Percentiles rank a stretch among this genome's conserved stretches.
phyloP scores from a whole-genome alignment of 2,113 vertebrate species.

The Tautogolabrus adspersus region DNA sequence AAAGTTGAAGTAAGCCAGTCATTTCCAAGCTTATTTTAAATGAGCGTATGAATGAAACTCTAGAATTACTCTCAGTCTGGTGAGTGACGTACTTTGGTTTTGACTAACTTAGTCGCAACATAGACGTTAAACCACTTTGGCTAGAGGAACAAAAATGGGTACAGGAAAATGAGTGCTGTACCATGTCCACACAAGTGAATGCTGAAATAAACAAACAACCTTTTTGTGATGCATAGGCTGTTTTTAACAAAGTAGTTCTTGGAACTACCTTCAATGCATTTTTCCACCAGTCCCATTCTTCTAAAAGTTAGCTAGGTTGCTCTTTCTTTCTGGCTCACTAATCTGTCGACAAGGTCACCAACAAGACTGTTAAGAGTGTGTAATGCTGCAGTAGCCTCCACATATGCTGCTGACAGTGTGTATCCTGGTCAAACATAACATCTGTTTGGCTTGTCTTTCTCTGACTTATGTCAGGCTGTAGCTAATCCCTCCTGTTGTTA shows the following conservation, averaged over 20 bases:
- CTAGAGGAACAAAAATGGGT: background rate
- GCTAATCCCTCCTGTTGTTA: slow-evolving; percentile 46
- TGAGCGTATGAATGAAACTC: background rate
- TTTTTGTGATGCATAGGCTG: background rate
- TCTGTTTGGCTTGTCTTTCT: slow-evolving; percentile 61
- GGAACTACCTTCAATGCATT: background rate
- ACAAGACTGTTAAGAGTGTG: slow-evolving; percentile 8
- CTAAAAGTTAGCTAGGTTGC: background rate
- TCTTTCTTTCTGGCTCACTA: slow-evolving; percentile 1
- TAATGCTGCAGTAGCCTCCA: slow-evolving; percentile 34
- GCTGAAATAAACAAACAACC: background rate
- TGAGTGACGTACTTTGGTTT: background rate
- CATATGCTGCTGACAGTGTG: slow-evolving; percentile 30
- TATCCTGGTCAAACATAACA: slow-evolving; percentile 44
- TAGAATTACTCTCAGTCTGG: background rate
- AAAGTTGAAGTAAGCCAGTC: background rate
- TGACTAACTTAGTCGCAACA: background rate
- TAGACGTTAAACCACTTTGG: background rate
- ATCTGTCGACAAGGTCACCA: slow-evolving; percentile 8
- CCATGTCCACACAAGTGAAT: background rate
- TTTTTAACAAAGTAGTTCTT: background rate
- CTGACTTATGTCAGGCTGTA: slow-evolving; percentile 57
- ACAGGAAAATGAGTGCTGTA: background rate
- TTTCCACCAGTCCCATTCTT: background rate
- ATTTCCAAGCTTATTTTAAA: slow-evolving; percentile 17